Evolutionary conservation across 2,797 vertebrate genomes (phyloP).

Genomic region (Myotis planiceps): DNA sequence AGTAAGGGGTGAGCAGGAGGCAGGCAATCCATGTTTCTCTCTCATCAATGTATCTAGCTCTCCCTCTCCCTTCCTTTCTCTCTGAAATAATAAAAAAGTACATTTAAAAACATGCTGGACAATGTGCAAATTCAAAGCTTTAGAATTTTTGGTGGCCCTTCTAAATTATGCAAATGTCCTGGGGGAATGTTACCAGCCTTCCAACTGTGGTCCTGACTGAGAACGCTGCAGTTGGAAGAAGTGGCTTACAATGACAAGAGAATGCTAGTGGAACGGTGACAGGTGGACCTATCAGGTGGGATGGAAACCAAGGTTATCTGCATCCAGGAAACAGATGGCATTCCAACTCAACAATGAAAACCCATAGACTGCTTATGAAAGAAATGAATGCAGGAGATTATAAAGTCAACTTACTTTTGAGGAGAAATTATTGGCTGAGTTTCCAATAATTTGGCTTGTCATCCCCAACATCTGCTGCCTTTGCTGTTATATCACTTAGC

Average conservation of each 20-base stretch:
- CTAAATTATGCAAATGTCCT: background rate
- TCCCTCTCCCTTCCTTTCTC: background rate
- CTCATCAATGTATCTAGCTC: background rate
- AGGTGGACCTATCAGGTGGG: background rate
- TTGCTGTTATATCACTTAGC: conserved; percentile 65
- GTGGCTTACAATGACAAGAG: background rate
- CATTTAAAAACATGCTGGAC: background rate
- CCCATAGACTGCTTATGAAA: conserved; percentile 41
- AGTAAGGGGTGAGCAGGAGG: background rate
- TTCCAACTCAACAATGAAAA: conserved; percentile 46
- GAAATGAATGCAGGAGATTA: conserved; percentile 68
- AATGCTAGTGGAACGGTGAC: background rate
- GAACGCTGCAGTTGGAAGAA: background rate
- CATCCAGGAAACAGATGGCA: conserved; percentile 67
- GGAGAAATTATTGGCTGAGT: conserved; percentile 67
- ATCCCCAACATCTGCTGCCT: conserved; percentile 77
- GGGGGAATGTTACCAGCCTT: background rate
- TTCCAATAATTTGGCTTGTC: conserved; percentile 77
- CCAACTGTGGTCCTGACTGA: background rate
- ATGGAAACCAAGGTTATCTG: conserved; percentile 35
- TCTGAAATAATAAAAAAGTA: background rate
- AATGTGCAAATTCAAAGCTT: background rate
- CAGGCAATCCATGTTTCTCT: background rate
- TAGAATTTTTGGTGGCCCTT: background rate
- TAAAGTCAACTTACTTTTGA: conserved; percentile 72